Evolutionary conservation across 2,113 vertebrate genomes (phyloP).

Genomic region (Prunella himalayana): DNA sequence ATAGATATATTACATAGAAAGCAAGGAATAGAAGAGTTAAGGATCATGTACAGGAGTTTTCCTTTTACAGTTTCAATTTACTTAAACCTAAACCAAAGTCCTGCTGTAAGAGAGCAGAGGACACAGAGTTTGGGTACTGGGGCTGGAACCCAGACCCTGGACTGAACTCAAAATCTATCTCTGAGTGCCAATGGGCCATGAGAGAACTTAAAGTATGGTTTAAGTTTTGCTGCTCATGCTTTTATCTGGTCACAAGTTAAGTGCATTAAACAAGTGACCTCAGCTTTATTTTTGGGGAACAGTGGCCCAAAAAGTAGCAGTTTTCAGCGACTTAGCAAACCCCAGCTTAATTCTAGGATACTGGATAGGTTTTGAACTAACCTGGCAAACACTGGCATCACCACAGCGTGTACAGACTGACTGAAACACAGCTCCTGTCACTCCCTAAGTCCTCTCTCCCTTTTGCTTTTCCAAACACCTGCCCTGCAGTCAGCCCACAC

Average conservation of each 20-base stretch:
- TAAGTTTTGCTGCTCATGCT: not conserved
- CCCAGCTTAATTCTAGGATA: not conserved
- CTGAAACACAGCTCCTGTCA: not conserved
- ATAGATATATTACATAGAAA: not conserved
- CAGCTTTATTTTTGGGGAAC: not conserved
- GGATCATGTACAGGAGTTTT: not conserved
- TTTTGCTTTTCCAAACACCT: not conserved
- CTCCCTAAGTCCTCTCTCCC: not conserved
- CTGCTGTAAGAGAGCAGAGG: not conserved
- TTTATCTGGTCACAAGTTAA: not conserved
- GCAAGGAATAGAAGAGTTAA: not conserved
- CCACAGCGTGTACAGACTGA: not conserved
- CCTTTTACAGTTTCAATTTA: not conserved
- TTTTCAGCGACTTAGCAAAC: not conserved
- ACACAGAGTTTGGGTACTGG: fast-evolving
- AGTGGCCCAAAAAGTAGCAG: not conserved
- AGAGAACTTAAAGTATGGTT: not conserved
- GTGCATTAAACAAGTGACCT: not conserved
- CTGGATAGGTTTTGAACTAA: not conserved
- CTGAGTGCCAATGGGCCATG: not conserved
- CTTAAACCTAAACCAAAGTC: not conserved
- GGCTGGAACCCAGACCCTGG: not conserved
- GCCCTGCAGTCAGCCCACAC: not conserved
- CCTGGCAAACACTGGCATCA: fast-evolving
- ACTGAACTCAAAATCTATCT: not conserved